Evolutionary conservation across 2,888 invertebrate genomes (phyloP).

Genomic region (Lasioglossum zephyrum): DNA sequence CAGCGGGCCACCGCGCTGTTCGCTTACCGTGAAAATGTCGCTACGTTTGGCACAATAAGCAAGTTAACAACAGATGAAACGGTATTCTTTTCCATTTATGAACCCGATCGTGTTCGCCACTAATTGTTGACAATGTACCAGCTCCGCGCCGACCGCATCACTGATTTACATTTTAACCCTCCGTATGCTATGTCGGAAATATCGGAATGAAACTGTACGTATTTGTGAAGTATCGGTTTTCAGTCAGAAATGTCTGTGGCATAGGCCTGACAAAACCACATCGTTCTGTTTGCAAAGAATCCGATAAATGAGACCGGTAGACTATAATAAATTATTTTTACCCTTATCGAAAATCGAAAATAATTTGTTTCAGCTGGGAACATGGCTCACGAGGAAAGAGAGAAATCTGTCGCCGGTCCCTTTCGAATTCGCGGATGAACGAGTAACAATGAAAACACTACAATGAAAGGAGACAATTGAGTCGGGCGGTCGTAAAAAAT

Average conservation of each 20-base stretch:
- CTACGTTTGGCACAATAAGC: slow-evolving; percentile 2
- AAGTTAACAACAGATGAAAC: slow-evolving; percentile 11
- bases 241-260: no score
- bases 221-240: no score
- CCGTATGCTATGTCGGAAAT: no score
- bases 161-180: neutral
- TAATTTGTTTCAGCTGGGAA: neutral
- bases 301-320: neutral
- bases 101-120: neutral
- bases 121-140: neutral
- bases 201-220: no score
- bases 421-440: slow-evolving; percentile 14
- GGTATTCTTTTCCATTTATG: slow-evolving; percentile 17
- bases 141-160: neutral
- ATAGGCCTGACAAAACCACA: neutral
- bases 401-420: slow-evolving; percentile 1
- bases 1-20: neutral
- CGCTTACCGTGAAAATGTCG: neutral
- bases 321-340: neutral
- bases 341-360: neutral
- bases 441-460: slow-evolving; percentile 14
- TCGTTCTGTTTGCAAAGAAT: neutral
- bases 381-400: neutral
- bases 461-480: slow-evolving; percentile 37
- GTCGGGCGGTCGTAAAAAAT: slow-evolving; percentile 36